Evolutionary conservation across 2,888 invertebrate species (phyloP).

Genomic region (Ichneumon xanthorius): DNA sequence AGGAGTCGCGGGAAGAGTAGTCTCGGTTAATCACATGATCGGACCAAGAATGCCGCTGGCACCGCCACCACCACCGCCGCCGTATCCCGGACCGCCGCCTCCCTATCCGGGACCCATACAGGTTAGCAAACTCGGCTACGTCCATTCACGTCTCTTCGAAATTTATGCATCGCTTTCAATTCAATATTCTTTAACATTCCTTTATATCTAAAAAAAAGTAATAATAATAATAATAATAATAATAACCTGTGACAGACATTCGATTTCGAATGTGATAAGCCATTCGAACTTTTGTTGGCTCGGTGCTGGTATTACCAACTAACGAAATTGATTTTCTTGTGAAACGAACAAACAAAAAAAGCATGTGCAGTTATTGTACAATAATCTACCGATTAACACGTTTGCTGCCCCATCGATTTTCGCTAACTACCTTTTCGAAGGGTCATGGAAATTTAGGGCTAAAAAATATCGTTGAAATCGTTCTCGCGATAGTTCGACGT

Average conservation of each 20-base stretch:
- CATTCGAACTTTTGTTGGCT: conserved; percentile 40
- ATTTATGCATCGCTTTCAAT: conserved; percentile 84
- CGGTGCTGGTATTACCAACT: conserved; percentile 62
- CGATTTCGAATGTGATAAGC: conserved; percentile 28
- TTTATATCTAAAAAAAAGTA: conserved; percentile 70
- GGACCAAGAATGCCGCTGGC: conserved; percentile 83
- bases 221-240: too few species aligned
- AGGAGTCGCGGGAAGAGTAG: conserved; percentile 84
- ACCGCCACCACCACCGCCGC: conserved; percentile 89
- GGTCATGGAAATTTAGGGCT: not conserved
- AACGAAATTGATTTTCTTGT: conserved; percentile 48
- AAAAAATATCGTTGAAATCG: not conserved
- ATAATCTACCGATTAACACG: conserved; percentile 61
- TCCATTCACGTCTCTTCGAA: conserved; percentile 75
- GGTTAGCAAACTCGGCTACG: conserved; percentile 75
- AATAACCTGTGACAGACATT: conserved; percentile 34
- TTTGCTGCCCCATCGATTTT: conserved; percentile 58
- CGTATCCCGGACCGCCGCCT: conserved; percentile 90
- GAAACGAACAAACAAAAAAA: conserved; percentile 15
- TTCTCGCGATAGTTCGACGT: not conserved
- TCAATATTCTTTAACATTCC: conserved; percentile 74
- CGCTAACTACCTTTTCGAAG: not conserved
- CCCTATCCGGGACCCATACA: conserved; percentile 88
- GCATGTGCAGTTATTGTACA: conserved; percentile 55
- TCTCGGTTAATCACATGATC: conserved; percentile 82